Base-by-base conservation (phyloP, 1,140 invertebrate species). In the Colletes latitarsis region DNA sequence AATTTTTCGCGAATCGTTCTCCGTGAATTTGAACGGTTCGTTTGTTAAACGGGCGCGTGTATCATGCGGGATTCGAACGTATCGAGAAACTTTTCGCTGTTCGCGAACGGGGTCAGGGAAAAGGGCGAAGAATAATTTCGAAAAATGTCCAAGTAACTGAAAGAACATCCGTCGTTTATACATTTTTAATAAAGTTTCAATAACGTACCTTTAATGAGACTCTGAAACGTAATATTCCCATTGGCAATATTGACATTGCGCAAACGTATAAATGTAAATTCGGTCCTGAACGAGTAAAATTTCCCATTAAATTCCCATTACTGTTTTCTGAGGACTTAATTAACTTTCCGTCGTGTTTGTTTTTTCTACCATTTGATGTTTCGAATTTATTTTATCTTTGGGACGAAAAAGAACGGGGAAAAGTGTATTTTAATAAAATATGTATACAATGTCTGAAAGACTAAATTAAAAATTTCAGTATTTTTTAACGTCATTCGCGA, bases 21-120 rank as follows among this genome's bases (percentile, higher is more conserved):
- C 53, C 53, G 53, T 75, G 76, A 75, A 39, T 60, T 72, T 64
- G 66, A 76, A 69, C 69, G 41, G 1, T 9, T 46, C 30, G 30
- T 30, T 72, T 49, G 72, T 85, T 81, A 73, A 62, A 43, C 49
- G n/a, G 3, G n/a, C 43, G 9, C 43, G 6, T 46, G 43, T 46
- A 71, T 73, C 64, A 30, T 46, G 69, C 8, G 15, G 12, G 21
- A 77, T 21, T 72, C 41, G 17, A 39, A 81, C 66, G 73, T 84
- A 76, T 80, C 68, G 66, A 12, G 6, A 2, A 72, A 77, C 53
- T 77, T 85, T 84, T 76, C 66, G 68, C 46, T 41, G 43, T 81
- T 58, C 49, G 43, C 52, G 8, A 15, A 14, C 43, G 15, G 30
- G 30, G 52, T 4, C 43, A 43, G 14, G 4, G 6, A n/a, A 41